These are phyloP conservation scores for Porites rus DNA, from an alignment of 92 coral and sea anemone genomes.

Conservation along the genomic window DNA sequence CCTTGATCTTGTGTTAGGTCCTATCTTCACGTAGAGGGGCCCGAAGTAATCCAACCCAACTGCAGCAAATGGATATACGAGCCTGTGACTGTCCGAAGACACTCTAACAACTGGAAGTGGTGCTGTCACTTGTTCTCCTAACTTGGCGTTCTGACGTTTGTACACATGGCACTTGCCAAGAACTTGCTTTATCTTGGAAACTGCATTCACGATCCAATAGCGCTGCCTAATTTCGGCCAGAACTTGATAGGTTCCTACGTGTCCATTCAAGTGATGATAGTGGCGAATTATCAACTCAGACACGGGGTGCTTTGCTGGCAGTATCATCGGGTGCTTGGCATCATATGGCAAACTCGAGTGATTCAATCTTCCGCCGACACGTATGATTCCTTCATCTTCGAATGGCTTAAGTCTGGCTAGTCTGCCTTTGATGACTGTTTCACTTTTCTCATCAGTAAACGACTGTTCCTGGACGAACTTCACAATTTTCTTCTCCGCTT, in stretches of 20 bases:
- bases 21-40: conserved; percentile 61
- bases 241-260: conserved; percentile 65
- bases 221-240: conserved; percentile 59
- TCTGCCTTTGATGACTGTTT: not conserved
- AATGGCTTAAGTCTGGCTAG: conserved; percentile 57
- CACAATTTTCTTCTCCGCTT: conserved; percentile 55
- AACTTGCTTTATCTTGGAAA: conserved; percentile 55
- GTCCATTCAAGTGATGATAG: conserved; percentile 56
- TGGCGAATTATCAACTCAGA: conserved; percentile 36
- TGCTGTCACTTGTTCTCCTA: conserved; percentile 59
- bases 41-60: conserved; percentile 73
- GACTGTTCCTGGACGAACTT: conserved; percentile 54
- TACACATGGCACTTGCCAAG: conserved; percentile 56
- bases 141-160: conserved; percentile 60
- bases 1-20: conserved; percentile 60
- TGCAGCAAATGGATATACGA: conserved; percentile 68
- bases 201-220: conserved; percentile 55
- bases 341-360: conserved; percentile 44
- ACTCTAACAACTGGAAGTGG: conserved; percentile 62
- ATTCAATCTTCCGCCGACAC: conserved; percentile 58
- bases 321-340: conserved; percentile 63
- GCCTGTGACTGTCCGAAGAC: conserved; percentile 66
- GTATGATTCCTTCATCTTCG: conserved; percentile 42
- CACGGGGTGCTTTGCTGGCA: conserved; percentile 55
- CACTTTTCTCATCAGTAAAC: conserved; percentile 23